Conservation (phyloP, 2,797 vertebrate species). For the Morus bassanus region DNA sequence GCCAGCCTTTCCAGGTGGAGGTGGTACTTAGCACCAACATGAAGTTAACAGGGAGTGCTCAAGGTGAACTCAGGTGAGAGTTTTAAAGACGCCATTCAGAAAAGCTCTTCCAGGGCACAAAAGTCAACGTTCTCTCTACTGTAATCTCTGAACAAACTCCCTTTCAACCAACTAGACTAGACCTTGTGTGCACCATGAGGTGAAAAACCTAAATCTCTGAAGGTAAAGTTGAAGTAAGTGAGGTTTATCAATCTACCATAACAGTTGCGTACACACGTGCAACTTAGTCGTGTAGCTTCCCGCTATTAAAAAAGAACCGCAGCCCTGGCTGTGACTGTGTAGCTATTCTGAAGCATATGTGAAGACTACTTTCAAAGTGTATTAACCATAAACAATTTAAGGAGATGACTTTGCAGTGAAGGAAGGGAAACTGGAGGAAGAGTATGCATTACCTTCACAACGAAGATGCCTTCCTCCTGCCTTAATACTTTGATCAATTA, state of each 20-base stretch:
- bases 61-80: neutral
- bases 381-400: neutral
- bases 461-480: neutral
- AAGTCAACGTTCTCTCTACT: neutral
- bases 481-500: neutral
- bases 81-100: neutral
- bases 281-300: neutral
- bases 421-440: neutral
- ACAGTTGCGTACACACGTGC: neutral
- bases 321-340: neutral
- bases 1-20: neutral
- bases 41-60: neutral
- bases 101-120: neutral
- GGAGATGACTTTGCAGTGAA: neutral
- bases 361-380: neutral
- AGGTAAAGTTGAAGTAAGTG: neutral
- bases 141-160: neutral
- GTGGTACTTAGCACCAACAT: neutral
- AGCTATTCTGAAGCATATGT: neutral
- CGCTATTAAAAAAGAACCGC: neutral
- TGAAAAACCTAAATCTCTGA: neutral
- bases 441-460: neutral
- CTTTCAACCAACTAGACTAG: neutral
- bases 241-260: neutral
- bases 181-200: neutral